phyloP scores from a whole-genome alignment of 2,113 vertebrate species.

The Peromyscus maniculatus region DNA sequence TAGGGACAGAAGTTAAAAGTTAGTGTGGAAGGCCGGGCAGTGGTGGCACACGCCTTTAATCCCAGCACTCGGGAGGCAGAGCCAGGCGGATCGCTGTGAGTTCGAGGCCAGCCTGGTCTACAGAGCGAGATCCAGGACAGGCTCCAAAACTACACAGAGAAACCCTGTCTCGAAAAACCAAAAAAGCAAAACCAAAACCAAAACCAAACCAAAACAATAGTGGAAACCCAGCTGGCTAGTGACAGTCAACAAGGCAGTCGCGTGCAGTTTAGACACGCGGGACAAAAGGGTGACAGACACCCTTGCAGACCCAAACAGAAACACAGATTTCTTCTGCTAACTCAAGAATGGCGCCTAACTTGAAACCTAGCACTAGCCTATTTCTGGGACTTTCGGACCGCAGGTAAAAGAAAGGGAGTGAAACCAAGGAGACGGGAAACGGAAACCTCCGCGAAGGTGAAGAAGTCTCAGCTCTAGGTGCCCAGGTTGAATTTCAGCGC shows the following conservation, averaged over 20 bases:
- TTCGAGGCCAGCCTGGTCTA: too few relatives aligned
- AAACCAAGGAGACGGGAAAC: not conserved
- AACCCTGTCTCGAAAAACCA: too few relatives aligned
- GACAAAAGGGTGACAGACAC: not conserved
- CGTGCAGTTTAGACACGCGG: not conserved
- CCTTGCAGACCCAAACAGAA: not conserved
- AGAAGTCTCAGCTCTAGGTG: rapidly evolving
- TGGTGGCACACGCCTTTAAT: too few relatives aligned
- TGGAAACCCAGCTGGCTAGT: not conserved
- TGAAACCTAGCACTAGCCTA: not conserved
- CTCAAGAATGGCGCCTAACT: not conserved
- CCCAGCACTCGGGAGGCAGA: too few relatives aligned
- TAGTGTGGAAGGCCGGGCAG: not conserved
- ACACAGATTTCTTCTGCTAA: not conserved
- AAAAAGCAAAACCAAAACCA: too few relatives aligned
- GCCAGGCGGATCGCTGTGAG: too few relatives aligned
- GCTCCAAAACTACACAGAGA: too few relatives aligned
- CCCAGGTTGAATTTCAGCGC: not conserved
- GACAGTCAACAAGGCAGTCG: not conserved
- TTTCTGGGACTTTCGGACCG: not conserved
- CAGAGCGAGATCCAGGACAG: too few relatives aligned
- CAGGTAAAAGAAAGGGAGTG: not conserved
- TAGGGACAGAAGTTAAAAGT: not conserved
- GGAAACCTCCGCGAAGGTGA: rapidly evolving
- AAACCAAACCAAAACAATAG: not conserved